Evolutionary conservation across 2,888 invertebrate species (phyloP), one percentile per base, ranked within the genome.

Genomic region (Acanthosepion pharaonis): DNA sequence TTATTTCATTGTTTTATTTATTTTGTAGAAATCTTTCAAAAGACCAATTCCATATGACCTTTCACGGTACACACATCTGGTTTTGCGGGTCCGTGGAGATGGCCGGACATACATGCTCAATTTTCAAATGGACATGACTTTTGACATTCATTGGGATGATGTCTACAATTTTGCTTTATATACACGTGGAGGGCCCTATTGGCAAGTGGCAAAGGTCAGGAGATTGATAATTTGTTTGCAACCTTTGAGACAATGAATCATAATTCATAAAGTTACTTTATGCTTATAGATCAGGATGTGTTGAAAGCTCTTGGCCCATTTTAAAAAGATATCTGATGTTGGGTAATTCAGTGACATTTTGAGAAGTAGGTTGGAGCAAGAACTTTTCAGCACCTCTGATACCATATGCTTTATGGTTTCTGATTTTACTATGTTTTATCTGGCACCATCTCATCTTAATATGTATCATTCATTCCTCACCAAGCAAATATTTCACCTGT

Each of bases 161-260:
- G 98, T 98, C 33, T 99, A 98, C 97, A 98, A 98, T 96, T 99
- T 98, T 97, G 98, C 98, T 0, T 97, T 99, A 9, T 99, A 98
- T 97, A 99, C 99, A 0, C 98, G 99, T 97, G 99, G 99, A 91
- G 99, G 99, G 0, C 99, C 99, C 0, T 99, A 99, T 97, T 99
- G 99, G 99, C 99, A 99, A 98, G 98, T 98, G 95, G 98, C 98
- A 53, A 99, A 98, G 98, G 99, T 99, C 95, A 94, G 93, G 91
- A 23, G 28, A 42, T 48, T 53, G 53, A 25, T 18, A 23, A 20
- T 59, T 59, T 6, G 25, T 64, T 64, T 23, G 28, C 9, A 92
- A 28, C 25, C 33, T 94, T 48, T 33, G 5, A 91, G 18, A 42
- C 20, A 92, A 23, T 51, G n/a, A 59, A 1, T 33, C n/a, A 59